phyloP scores from a whole-genome alignment of 2,888 invertebrate genomes.

The Xylota sylvarum region DNA sequence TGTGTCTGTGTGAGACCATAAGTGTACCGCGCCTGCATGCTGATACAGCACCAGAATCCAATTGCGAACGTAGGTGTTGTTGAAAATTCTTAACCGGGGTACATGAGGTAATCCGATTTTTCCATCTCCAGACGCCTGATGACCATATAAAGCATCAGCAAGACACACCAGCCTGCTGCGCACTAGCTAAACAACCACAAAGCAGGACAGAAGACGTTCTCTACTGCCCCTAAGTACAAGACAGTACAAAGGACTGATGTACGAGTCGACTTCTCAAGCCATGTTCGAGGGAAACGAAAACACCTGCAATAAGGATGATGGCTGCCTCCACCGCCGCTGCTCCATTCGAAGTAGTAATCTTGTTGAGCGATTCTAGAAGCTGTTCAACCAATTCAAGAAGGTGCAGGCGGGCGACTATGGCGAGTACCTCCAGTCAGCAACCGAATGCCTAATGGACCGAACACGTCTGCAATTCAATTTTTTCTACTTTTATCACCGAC shows the following conservation, averaged over 20 bases:
- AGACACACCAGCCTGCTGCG: slow-evolving; percentile 43
- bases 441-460: slow-evolving; percentile 67
- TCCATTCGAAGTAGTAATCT: slow-evolving; percentile 45
- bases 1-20: slow-evolving; percentile 42
- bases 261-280: slow-evolving; percentile 44
- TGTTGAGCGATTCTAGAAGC: slow-evolving; percentile 63
- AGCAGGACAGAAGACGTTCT: slow-evolving; percentile 26
- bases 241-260: slow-evolving; percentile 40
- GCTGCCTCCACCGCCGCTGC: slow-evolving; percentile 12
- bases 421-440: slow-evolving; percentile 36
- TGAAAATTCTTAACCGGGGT: slow-evolving; percentile 48
- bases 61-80: slow-evolving; percentile 70
- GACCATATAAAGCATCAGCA: slow-evolving; percentile 63
- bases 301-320: slow-evolving; percentile 73
- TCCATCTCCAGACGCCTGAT: slow-evolving; percentile 69
- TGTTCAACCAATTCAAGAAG: slow-evolving; percentile 58
- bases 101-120: slow-evolving; percentile 65
- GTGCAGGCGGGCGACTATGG: slow-evolving; percentile 27
- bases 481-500: slow-evolving; percentile 71
- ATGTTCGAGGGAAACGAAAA: slow-evolving; percentile 54
- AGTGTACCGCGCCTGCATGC: slow-evolving; percentile 69
- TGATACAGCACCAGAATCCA: slow-evolving; percentile 63
- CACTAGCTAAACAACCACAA: slow-evolving; percentile 20
- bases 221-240: slow-evolving; percentile 19
- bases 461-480: slow-evolving; percentile 60